Percentiles rank a stretch among this genome's conserved stretches.
phyloP scores from a whole-genome alignment of 2,888 invertebrate species.

The Taphrorychus bicolor region DNA sequence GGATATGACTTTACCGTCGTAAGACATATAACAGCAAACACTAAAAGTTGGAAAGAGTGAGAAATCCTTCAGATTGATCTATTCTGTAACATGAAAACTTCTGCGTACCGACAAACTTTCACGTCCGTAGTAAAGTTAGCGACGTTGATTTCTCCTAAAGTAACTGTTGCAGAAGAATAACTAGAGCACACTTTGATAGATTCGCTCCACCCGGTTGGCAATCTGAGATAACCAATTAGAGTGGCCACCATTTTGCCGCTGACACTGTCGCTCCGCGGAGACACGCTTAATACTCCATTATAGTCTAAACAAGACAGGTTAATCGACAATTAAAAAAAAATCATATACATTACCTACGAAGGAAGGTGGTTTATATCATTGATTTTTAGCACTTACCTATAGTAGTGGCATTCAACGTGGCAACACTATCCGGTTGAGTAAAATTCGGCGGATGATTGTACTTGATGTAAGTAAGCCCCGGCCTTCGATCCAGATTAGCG shows the following conservation, averaged over 20 bases:
- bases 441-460: slow-evolving; percentile 89
- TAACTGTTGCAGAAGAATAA: slow-evolving; percentile 75
- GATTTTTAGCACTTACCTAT: slow-evolving; percentile 52
- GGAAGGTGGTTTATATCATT: too few species aligned
- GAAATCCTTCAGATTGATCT: too few species aligned
- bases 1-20: too few species aligned
- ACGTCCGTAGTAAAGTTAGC: slow-evolving; percentile 72
- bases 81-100: too few species aligned
- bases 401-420: slow-evolving; percentile 42
- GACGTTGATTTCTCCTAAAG: slow-evolving; percentile 60
- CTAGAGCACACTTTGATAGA: slow-evolving; percentile 80
- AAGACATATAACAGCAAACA: too few species aligned
- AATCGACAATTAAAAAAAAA: too few species aligned
- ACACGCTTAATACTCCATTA: slow-evolving; percentile 60
- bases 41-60: too few species aligned
- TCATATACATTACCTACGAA: too few species aligned
- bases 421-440: slow-evolving; percentile 77
- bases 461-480: slow-evolving; percentile 87
- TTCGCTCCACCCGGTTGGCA: slow-evolving; percentile 79
- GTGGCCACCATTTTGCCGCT: slow-evolving; percentile 77
- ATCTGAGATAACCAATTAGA: slow-evolving; percentile 82
- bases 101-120: slow-evolving; percentile 68
- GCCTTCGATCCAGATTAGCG: slow-evolving; percentile 77
- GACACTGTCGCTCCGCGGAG: slow-evolving; percentile 46
- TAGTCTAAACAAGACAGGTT: slow-evolving; percentile 63